Evolutionary conservation across 2,888 invertebrate species (phyloP).

Genomic region (Amitus sp.): DNA sequence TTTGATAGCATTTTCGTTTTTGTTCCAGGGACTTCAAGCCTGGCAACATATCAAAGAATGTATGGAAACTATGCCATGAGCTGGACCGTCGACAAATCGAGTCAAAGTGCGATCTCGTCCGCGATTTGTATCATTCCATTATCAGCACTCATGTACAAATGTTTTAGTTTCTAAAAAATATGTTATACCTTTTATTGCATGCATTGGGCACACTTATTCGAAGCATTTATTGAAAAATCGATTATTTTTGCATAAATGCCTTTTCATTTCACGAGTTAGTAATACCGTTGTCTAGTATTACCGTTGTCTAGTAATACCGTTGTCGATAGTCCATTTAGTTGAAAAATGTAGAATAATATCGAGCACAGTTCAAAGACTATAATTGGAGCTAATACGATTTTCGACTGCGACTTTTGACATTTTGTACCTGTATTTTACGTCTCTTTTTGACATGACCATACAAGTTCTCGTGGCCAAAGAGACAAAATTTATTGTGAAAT

Average conservation of each 20-base stretch:
- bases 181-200: constrained; percentile 23
- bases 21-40: constrained; percentile 76
- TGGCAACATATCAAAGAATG: constrained; percentile 82
- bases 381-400: no score
- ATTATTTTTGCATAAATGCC: neutral
- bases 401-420: neutral
- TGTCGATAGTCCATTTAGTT: no score
- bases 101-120: constrained; percentile 42
- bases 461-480: neutral
- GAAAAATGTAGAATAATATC: no score
- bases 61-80: constrained; percentile 78
- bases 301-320: neutral
- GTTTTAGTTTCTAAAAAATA: constrained; percentile 46
- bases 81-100: no score
- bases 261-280: no score
- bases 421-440: constrained; percentile 5
- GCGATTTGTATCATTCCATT: constrained; percentile 54
- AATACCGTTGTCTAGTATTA: constrained; percentile 1
- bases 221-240: constrained; percentile 3
- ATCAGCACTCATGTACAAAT: constrained; percentile 42
- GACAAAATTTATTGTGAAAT: constrained; percentile 1
- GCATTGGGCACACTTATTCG: constrained; percentile 8
- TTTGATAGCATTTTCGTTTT: constrained; percentile 14
- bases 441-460: neutral
- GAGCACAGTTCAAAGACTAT: no score